phyloP scores from a whole-genome alignment of 1,140 invertebrate species.

The Brachionus koreanus region DNA sequence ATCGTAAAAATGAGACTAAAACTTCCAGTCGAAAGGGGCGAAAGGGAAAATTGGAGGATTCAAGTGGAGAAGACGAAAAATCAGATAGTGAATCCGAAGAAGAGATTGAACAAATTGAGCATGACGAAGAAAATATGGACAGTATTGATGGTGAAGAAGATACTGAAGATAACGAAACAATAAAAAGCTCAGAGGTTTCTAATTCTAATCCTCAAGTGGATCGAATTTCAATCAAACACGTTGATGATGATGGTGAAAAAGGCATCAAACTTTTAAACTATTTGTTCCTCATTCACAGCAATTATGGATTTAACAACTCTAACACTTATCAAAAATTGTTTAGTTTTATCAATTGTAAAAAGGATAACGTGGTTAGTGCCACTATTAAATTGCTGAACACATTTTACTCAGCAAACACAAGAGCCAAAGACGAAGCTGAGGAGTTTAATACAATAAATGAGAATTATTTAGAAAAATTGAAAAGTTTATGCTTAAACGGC shows the following conservation, averaged over 20 bases:
- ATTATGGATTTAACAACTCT: conserved; percentile 12
- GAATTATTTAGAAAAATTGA: conserved; percentile 75
- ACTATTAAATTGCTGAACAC: conserved; percentile 16
- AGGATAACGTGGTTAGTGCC: conserved; percentile 2
- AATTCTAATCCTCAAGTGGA: neutral
- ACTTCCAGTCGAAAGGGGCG: conserved; percentile 49
- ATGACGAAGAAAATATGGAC: conserved; percentile 42
- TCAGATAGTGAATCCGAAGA: conserved; percentile 49
- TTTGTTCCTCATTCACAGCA: conserved; percentile 3
- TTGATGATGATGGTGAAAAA: conserved; percentile 39
- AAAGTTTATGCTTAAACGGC: conserved; percentile 77
- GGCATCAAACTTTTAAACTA: conserved; percentile 21
- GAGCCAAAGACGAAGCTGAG: conserved; percentile 60
- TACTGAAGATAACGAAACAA: neutral
- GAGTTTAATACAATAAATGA: conserved; percentile 55
- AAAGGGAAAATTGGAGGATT: conserved; percentile 37
- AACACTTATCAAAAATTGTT: conserved; percentile 23
- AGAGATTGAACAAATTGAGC: conserved; percentile 52
- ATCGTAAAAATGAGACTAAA: conserved; percentile 49
- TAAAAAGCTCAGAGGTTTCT: neutral
- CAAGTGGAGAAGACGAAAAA: conserved; percentile 49
- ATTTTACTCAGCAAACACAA: neutral
- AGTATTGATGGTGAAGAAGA: conserved; percentile 44
- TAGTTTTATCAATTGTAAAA: conserved; percentile 1
- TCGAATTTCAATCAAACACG: neutral